A percentile compares a stretch with the other conserved stretches of the same genome.
Conservation (phyloP, 2,888 invertebrate genomes). For the Epinotia nisella region DNA sequence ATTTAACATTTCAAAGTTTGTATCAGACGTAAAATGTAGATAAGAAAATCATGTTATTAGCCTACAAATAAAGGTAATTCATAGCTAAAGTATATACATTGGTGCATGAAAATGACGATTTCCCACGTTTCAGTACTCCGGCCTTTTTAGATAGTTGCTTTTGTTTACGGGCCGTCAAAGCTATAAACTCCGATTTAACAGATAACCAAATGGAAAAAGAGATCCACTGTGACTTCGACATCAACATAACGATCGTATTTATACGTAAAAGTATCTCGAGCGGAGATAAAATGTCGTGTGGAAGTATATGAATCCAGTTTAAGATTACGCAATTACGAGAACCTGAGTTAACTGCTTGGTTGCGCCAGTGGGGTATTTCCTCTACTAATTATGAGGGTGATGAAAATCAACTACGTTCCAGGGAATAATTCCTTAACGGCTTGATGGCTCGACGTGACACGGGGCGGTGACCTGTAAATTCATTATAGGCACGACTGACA, state of each 20-base stretch:
- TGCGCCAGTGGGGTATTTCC: conserved; percentile 72
- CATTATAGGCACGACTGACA: conserved; percentile 52
- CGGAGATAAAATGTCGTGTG: conserved; percentile 36
- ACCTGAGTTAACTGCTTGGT: conserved; percentile 46
- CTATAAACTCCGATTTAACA: conserved; percentile 42
- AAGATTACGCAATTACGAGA: conserved; percentile 52
- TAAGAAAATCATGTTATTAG: background rate
- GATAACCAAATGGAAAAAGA: conserved; percentile 35
- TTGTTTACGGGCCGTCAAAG: conserved; percentile 36
- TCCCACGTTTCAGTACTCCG: conserved; percentile 23
- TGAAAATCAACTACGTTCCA: conserved; percentile 61
- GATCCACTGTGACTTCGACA: conserved; percentile 21
- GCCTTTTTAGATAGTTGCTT: conserved; percentile 16
- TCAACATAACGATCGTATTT: conserved; percentile 33
- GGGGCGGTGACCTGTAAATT: conserved; percentile 65
- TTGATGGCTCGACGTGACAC: conserved; percentile 47
- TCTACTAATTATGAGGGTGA: conserved; percentile 75
- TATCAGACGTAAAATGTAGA: background rate
- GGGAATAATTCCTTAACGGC: conserved; percentile 42
- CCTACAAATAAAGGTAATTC: background rate
- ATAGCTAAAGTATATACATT: background rate
- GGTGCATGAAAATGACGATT: conserved; percentile 6
- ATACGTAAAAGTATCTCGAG: conserved; percentile 26
- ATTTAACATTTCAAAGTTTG: background rate
- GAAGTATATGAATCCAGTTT: conserved; percentile 45